Evolutionary conservation across 2,888 invertebrate species (phyloP).

Genomic region (Leptarthrus brevirostris): DNA sequence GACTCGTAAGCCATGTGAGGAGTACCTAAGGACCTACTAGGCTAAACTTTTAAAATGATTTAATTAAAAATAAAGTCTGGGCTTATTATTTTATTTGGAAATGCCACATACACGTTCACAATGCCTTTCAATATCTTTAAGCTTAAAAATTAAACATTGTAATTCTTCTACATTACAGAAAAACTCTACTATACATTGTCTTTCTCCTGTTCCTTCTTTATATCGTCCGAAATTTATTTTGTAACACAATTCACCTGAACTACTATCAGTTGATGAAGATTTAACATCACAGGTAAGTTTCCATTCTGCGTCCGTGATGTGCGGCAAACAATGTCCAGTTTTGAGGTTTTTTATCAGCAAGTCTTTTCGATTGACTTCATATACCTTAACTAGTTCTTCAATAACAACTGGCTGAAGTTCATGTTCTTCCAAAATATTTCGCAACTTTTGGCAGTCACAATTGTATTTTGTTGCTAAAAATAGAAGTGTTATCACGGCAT

Average conservation of each 20-base stretch:
- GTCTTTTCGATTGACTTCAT: constrained; percentile 63
- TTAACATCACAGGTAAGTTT: constrained; percentile 65
- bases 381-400: constrained; percentile 62
- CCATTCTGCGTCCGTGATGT: constrained; percentile 66
- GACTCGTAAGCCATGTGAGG: too few relatives aligned
- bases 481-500: constrained; percentile 62
- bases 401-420: constrained; percentile 58
- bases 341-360: constrained; percentile 62
- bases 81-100: neutral
- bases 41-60: too few relatives aligned
- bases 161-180: constrained; percentile 66
- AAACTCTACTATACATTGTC: constrained; percentile 64
- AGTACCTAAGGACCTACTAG: too few relatives aligned
- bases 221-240: constrained; percentile 64
- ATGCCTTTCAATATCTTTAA: constrained; percentile 66
- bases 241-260: constrained; percentile 62
- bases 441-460: constrained; percentile 59
- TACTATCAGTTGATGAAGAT: constrained; percentile 62
- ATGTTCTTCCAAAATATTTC: constrained; percentile 60
- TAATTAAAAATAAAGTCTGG: too few relatives aligned
- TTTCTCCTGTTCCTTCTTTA: constrained; percentile 61
- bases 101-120: constrained; percentile 60
- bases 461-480: constrained; percentile 62
- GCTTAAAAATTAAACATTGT: constrained; percentile 64
- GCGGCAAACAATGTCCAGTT: constrained; percentile 62